Percentiles rank a stretch among this genome's conserved stretches.
Evolutionary conservation across 2,797 vertebrate species (phyloP).

Genomic region (Fundulus diaphanus): DNA sequence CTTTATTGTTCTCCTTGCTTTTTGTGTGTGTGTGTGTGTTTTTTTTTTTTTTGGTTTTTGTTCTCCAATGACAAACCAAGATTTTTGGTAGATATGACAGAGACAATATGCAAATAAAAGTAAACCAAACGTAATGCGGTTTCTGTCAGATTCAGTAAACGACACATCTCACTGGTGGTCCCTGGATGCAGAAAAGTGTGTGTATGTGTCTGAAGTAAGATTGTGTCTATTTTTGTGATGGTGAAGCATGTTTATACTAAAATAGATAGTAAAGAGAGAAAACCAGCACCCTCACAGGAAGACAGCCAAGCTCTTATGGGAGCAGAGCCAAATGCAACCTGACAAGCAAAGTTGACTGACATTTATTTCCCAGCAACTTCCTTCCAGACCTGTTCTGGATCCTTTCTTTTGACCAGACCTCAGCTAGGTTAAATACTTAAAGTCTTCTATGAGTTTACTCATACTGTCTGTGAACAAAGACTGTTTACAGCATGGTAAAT

Average conservation of each 20-base stretch:
- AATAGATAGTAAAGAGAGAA: constrained; percentile 66
- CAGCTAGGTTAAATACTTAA: constrained; percentile 37
- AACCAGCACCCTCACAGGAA: constrained; percentile 69
- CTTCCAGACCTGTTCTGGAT: constrained; percentile 66
- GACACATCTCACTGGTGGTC: constrained; percentile 91
- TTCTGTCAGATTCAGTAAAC: constrained; percentile 55
- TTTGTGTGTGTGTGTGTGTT: constrained; percentile 22
- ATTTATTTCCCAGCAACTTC: constrained; percentile 77
- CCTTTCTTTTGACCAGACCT: constrained; percentile 47
- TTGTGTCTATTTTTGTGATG: constrained; percentile 30
- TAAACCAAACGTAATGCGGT: constrained; percentile 38
- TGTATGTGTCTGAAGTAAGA: constrained; percentile 20
- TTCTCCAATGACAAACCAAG: constrained; percentile 30
- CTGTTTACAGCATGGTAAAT: constrained; percentile 64
- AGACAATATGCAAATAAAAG: constrained; percentile 34
- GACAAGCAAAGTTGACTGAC: constrained; percentile 77
- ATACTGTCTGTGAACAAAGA: constrained; percentile 46
- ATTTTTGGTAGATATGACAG: constrained; percentile 48
- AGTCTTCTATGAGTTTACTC: constrained; percentile 57
- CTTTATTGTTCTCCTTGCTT: constrained; percentile 3
- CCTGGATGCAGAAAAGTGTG: constrained; percentile 10
- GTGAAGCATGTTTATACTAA: constrained; percentile 18
- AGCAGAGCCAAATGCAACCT: constrained; percentile 72
- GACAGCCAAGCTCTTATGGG: constrained; percentile 64
- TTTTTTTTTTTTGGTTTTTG: constrained; percentile 14